Base-by-base conservation (phyloP, 2,888 invertebrate genomes). In the Drosophila suboccidentalis region DNA sequence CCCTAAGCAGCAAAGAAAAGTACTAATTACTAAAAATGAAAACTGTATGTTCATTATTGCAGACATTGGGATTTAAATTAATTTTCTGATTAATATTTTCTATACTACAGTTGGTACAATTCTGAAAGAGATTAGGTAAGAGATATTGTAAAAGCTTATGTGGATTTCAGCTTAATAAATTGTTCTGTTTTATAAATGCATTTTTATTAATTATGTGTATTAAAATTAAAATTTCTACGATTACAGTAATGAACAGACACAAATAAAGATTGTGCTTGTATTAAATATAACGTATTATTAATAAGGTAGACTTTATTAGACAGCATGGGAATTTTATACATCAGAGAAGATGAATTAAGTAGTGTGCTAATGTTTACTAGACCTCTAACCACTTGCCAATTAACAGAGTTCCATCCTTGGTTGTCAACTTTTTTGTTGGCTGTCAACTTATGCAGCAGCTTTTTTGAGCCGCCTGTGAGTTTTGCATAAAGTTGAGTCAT, bases 391-490 rank as follows among this genome's bases (percentile, higher is more conserved):
- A 19, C 19, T 19, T 22, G 2, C 17, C 36, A 70, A 50, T 61
- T 71, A 61, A 70, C 55, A 49, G 50, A 71, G 54, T 26, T 11
- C 2, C 43, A 44, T 22, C 17, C 36, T 32, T 41, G 22, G 53
- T 9, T 53, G 51, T 6, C 19, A 22, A n/a, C 58, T 34, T 43
- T 41, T 54, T 49, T 26, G 36, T 46, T 15, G 19, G 19, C 51
- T 44, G n/a, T 8, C 36, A 53, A 53, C 58, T 59, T 53, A 6
- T 19, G 29, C 13, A 53, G 46, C 5, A 36, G 17, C 44, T 58
- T 44, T n/a, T 51, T 47, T 19, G 46, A 39, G 15, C 4, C 4
- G 13, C n/a, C 38, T 13, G 38, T 29, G 34, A n/a, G 22, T 15
- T 47, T 19, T 5, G 19, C 11, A 41, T 1, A 50, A 73, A 73